Base-by-base conservation (phyloP, 2,797 vertebrate species). In the Fistularia commersonii region DNA sequence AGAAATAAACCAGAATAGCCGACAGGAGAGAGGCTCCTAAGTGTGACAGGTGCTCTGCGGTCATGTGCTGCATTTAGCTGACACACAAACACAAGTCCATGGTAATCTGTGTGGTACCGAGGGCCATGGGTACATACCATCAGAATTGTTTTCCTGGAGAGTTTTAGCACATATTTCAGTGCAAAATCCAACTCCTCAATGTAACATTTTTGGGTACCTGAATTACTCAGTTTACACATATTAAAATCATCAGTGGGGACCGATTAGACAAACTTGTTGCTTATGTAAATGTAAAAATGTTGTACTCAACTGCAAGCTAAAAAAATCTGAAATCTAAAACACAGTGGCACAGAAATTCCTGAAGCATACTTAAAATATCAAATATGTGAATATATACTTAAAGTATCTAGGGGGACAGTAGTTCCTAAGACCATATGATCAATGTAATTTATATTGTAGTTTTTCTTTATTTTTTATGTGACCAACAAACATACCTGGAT, bases 1-100 rank as follows among this genome's bases (percentile, higher is more conserved):
- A 44, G 79, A 88, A 89, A 88, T 87, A 71, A 74, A 88, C 90
- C 79, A 87, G 88, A 91, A 91, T 89, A 90, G 83, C 72, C 57
- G 69, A 66, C 53, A 72, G 53, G 66, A 83, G 77, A 76, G 57
- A 59, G 61, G 47, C 66, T 72, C 49, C 46, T 50, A 11, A 61
- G 69, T 57, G 72, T 60, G 80, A 89, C 90, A 92, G 90, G 90
- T 92, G 89, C 74, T 79, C 70, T 56, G 70, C 39, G 15, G 69
- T 75, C 74, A 79, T 74, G 64, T 12, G 67, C 74, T 54, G 66
- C 64, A 79, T 90, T 83, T 90, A 86, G 69, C 58, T 38, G 65
- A 74, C 49, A 66, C 36, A 54, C 65, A 51, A 48, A 59, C 69
- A 41, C 39, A 38, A 38, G 37, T 48, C 56, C 68, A 45, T 50